These are phyloP conservation scores for Notarius quadriscutis DNA, from an alignment of 2,113 vertebrate genomes.

Conservation along the genomic window DNA sequence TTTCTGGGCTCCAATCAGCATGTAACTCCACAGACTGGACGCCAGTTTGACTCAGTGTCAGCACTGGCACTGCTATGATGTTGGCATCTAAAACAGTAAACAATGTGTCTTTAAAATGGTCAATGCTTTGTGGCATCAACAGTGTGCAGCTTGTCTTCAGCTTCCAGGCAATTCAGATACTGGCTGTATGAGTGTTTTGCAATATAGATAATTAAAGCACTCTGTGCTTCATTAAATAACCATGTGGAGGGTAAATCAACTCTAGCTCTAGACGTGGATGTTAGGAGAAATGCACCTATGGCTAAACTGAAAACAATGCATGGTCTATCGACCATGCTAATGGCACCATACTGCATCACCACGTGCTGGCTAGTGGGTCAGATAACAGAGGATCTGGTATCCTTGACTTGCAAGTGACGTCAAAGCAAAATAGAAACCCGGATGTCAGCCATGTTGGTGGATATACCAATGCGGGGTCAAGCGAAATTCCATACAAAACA, in stretches of 20 bases:
- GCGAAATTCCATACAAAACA: too few relatives aligned
- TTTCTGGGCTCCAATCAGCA: background rate
- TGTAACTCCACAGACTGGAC: background rate
- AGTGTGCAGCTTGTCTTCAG: background rate
- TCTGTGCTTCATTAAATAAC: background rate
- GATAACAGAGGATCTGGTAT: background rate
- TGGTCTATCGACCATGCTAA: background rate
- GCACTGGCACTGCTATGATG: background rate
- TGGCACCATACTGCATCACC: background rate
- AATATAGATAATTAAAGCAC: background rate
- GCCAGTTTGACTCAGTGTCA: background rate
- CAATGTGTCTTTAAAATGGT: background rate
- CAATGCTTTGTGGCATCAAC: background rate
- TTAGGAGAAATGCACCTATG: background rate
- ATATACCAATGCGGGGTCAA: too few relatives aligned
- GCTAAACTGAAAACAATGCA: background rate
- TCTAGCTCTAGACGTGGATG: background rate
- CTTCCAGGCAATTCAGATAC: background rate
- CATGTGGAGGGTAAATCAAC: background rate
- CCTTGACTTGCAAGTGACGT: too few relatives aligned
- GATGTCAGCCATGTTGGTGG: too few relatives aligned
- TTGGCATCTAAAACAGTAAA: constrained; percentile 1
- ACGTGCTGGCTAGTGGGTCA: background rate
- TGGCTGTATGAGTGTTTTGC: background rate
- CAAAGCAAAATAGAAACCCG: too few relatives aligned